Evolutionary conservation across 2,797 vertebrate genomes (phyloP).

Genomic region (Thunnus albacares): DNA sequence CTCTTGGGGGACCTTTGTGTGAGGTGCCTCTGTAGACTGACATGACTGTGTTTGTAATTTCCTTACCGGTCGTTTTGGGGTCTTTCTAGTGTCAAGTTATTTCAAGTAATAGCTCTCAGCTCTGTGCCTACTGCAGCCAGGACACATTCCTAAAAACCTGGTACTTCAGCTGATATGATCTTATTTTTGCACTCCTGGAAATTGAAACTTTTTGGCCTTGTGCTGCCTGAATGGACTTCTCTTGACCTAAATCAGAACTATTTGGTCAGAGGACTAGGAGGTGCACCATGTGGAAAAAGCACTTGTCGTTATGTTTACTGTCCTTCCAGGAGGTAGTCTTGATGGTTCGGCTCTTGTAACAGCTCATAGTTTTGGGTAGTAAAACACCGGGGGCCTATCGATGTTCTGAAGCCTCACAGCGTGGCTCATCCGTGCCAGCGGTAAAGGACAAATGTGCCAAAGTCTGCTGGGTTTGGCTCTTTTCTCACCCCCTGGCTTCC

Average conservation of each 20-base stretch:
- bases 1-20: conserved; percentile 75
- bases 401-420: conserved; percentile 78
- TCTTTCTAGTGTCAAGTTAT: conserved; percentile 72
- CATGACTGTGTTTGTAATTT: conserved; percentile 73
- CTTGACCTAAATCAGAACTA: conserved; percentile 51
- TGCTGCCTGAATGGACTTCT: conserved; percentile 42
- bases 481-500: conserved; percentile 81
- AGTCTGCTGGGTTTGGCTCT: conserved; percentile 86
- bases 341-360: conserved; percentile 62
- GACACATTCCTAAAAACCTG: conserved; percentile 67
- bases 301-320: conserved; percentile 75
- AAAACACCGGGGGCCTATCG: conserved; percentile 76
- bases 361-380: conserved; percentile 73
- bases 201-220: conserved; percentile 61
- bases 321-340: conserved; percentile 66
- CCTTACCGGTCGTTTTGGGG: conserved; percentile 55
- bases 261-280: conserved; percentile 46
- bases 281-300: conserved; percentile 63
- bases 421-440: conserved; percentile 77
- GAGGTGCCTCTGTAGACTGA: conserved; percentile 65
- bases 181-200: conserved; percentile 78
- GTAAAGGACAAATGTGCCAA: conserved; percentile 87
- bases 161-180: conserved; percentile 72
- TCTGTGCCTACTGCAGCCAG: conserved; percentile 60
- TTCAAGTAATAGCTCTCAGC: conserved; percentile 73